Evolutionary conservation across 2,888 invertebrate species (phyloP), one percentile per base, ranked within the genome.

Genomic region (Acronicta aceris): DNA sequence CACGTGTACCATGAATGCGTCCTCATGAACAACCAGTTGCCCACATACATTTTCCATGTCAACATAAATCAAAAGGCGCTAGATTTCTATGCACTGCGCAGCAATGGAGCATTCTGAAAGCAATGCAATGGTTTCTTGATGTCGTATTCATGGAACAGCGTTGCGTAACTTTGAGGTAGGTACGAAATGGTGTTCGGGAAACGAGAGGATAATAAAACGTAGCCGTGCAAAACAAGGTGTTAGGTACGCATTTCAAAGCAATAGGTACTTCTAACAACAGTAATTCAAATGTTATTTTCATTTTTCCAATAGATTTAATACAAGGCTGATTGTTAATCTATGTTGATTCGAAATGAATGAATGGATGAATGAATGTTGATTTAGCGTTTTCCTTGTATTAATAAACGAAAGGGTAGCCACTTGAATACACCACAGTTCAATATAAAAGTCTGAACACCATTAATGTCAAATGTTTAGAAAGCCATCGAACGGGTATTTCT

Each of bases 1-100:
- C 82, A 85, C 82, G 83, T 84, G 81, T 71, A 75, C 40, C 47
- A 48, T 46, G 54, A 73, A 64, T 72, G 71, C 68, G 75, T 69
- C 68, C 79, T 72, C 68, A 71, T 76, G 74, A 72, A 73, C 68
- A 56, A 51, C 56, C 52, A 62, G 69, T 72, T 58, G 64, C 59
- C 46, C 61, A 59, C 62, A 61, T 72, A 61, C 67, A 69, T 63
- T 59, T 57, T 71, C 59, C 60, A 41, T 69, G 66, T 65, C 67
- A 56, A 61, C 59, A 65, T 69, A 75, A 64, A 75, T 71, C 64
- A 63, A 65, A 56, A 59, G 38, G 41, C 45, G 42, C 46, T 71
- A 43, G 47, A 27, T 72, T 43, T 72, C 33, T 42, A 41, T 66
- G 51, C 45, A 27, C 33, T 46, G 27, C 42, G 40, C 27, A 42